Evolutionary conservation across 2,113 vertebrate species (phyloP).

Genomic region (Gambusia affinis): DNA sequence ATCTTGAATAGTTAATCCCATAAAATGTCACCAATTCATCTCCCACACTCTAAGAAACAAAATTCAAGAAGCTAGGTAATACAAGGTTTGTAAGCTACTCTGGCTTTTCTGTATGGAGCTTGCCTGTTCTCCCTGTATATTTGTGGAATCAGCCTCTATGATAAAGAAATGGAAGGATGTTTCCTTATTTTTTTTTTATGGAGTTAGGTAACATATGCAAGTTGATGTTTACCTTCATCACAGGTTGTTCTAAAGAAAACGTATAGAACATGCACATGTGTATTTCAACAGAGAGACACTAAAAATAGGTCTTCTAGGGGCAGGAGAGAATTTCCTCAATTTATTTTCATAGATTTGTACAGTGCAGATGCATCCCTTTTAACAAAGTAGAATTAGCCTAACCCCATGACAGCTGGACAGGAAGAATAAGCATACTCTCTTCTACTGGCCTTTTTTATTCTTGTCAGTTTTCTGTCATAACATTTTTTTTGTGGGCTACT

Average conservation of each 20-base stretch:
- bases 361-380: slow-evolving; percentile 7
- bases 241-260: slow-evolving; percentile 29
- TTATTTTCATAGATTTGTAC: slow-evolving; percentile 24
- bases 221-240: slow-evolving; percentile 8
- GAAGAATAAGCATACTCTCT: slow-evolving; percentile 10
- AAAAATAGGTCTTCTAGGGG: not conserved
- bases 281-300: slow-evolving; percentile 26
- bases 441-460: slow-evolving; percentile 27
- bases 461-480: slow-evolving; percentile 6
- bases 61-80: not conserved
- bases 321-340: slow-evolving; percentile 15
- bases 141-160: not conserved
- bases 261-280: slow-evolving; percentile 7
- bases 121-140: not conserved
- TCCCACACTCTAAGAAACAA: not conserved
- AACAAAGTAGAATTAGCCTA: slow-evolving; percentile 33
- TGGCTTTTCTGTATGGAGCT: not conserved
- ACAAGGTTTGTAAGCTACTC: not conserved
- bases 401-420: slow-evolving; percentile 18
- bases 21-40: not conserved
- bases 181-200: slow-evolving; percentile 13
- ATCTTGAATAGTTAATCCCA: slow-evolving; percentile 2
- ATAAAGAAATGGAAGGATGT: not conserved
- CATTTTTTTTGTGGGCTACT: not conserved
- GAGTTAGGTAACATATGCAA: not conserved